These are phyloP conservation scores for Melipona beecheii DNA, from an alignment of 2,888 invertebrate genomes.

Conservation along the genomic window DNA sequence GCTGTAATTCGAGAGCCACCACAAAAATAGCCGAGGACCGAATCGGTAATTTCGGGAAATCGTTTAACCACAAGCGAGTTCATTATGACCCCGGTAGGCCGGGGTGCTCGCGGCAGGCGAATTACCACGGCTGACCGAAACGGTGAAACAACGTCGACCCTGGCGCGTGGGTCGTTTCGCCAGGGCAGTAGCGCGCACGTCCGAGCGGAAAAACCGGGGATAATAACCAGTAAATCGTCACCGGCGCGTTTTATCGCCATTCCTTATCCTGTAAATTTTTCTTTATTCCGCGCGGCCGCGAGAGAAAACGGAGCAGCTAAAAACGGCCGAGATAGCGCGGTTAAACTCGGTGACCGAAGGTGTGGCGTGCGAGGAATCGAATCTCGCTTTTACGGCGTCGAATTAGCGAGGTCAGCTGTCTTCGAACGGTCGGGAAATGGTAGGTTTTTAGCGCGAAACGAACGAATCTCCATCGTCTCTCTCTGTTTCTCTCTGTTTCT, in stretches of 20 bases:
- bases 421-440: slow-evolving; percentile 4
- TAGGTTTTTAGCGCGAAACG: slow-evolving; percentile 45
- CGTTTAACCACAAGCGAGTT: slow-evolving; percentile 42
- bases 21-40: no score
- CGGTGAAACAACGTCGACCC: slow-evolving; percentile 38
- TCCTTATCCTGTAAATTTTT: slow-evolving; percentile 33
- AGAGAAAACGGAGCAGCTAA: not conserved
- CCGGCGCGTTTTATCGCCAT: slow-evolving; percentile 63
- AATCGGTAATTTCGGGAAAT: slow-evolving; percentile 44
- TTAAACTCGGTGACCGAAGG: not conserved
- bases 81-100: slow-evolving; percentile 22
- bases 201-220: slow-evolving; percentile 75
- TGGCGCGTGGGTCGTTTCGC: slow-evolving; percentile 32
- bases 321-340: not conserved
- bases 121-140: slow-evolving; percentile 41
- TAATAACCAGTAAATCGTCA: slow-evolving; percentile 77
- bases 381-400: slow-evolving; percentile 40
- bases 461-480: slow-evolving; percentile 33
- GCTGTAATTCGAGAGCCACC: no score
- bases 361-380: slow-evolving; percentile 41
- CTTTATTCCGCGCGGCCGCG: not conserved
- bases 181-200: slow-evolving; percentile 20
- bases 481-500: not conserved
- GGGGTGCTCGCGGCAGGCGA: slow-evolving; percentile 10
- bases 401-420: slow-evolving; percentile 62